Conservation (phyloP, 2,797 vertebrate genomes). For the Acanthurus tractus region DNA sequence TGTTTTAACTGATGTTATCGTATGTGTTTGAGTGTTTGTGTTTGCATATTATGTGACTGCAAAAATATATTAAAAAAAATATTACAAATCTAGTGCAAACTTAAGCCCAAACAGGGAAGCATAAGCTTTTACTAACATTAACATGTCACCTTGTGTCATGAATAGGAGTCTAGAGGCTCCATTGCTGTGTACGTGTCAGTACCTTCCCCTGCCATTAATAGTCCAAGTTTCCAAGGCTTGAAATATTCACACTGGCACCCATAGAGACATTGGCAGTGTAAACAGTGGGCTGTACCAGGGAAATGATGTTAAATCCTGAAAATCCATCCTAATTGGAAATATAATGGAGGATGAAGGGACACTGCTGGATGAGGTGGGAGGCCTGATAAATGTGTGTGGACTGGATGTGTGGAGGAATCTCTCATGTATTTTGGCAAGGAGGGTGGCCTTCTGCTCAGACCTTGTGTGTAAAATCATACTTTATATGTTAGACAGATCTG, state of each 20-base stretch:
- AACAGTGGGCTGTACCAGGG: constrained; percentile 51
- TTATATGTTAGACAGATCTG: constrained; percentile 42
- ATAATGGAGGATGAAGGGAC: constrained; percentile 81
- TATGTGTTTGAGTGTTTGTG: neutral
- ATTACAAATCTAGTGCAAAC: neutral
- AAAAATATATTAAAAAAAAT: constrained; percentile 1
- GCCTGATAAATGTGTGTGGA: constrained; percentile 64
- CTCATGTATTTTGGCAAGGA: constrained; percentile 59
- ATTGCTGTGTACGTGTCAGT: constrained; percentile 37
- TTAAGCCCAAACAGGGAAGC: constrained; percentile 20
- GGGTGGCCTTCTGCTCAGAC: constrained; percentile 42
- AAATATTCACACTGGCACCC: constrained; percentile 47
- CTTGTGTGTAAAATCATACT: constrained; percentile 61
- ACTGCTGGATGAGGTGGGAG: constrained; percentile 68
- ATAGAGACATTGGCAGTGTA: constrained; percentile 61
- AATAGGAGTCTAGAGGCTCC: constrained; percentile 39
- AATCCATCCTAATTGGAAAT: constrained; percentile 77
- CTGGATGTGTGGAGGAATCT: constrained; percentile 57
- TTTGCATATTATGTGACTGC: neutral
- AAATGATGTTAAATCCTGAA: constrained; percentile 72
- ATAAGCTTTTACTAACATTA: constrained; percentile 34
- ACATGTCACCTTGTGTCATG: constrained; percentile 42
- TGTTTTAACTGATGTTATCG: neutral
- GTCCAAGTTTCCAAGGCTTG: constrained; percentile 42
- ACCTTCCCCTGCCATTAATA: constrained; percentile 40